Evolutionary conservation across 1,140 invertebrate species (phyloP), one percentile per base, ranked within the genome.

Genomic region (Atta cephalotes): DNA sequence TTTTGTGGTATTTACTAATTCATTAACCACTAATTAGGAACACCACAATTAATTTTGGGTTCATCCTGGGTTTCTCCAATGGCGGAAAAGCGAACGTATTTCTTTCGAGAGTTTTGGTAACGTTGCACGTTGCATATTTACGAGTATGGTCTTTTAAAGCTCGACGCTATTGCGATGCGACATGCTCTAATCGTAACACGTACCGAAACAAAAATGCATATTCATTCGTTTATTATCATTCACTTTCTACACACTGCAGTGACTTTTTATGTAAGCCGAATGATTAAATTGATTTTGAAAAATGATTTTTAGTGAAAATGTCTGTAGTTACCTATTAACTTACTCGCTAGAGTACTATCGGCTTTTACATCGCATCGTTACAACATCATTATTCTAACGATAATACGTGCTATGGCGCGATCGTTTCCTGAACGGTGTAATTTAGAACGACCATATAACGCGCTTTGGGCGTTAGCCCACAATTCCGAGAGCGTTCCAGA

Each of bases 141-240:
- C 80, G 80, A 84, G 70, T 62, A 76, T 62, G 80, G 39, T 76
- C 70, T 76, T 84, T 84, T 76, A 84, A 84, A 84, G 56, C 70
- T 49, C 39, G 56, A 21, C 56, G 21, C 39, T 82, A 82, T 76
- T 76, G 71, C 49, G 80, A 60, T 18, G 25, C 80, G 39, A 58
- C 58, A 9, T 5, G 5, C 35, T 71, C 39, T 62, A 81, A 81
- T 45, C 70, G 70, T 62, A 76, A 49, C 35, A 35, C 35, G 21
- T 31, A 81, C 0, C 2, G 53, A 39, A 63, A 51, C 25, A 14
- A 31, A 49, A 76, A 63, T 84, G 80, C 56, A 84, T 84, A 84
- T 84, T 84, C 80, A 84, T 84, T 63, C 14, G 70, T 84, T 74
- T 72, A 82, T 82, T 49, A 76, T 74, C 39, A 35, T 35, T 49